Conservation (phyloP, 2,113 vertebrate genomes). For the Vidua macroura region DNA sequence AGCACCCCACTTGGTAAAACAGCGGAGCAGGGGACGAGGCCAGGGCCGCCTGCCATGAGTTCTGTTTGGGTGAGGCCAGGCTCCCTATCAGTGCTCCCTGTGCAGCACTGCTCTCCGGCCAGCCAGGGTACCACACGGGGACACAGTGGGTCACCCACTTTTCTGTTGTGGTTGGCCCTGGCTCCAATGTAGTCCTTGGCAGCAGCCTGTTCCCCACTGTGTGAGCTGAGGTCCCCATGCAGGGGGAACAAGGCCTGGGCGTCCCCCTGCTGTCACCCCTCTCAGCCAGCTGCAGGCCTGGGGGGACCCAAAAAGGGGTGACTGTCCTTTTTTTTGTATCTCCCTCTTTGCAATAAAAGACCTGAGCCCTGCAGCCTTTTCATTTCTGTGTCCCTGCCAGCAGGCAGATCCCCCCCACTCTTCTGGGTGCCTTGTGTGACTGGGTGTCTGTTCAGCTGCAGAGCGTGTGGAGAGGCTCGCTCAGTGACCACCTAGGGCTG, state of each 20-base stretch:
- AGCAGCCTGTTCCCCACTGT: neutral
- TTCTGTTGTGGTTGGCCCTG: neutral
- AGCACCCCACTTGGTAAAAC: accelerated
- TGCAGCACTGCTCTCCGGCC: neutral
- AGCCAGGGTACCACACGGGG: neutral
- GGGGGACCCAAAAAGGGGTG: neutral
- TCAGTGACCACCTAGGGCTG: neutral
- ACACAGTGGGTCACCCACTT: accelerated
- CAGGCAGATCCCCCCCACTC: neutral
- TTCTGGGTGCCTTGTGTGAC: accelerated
- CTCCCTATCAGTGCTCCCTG: neutral
- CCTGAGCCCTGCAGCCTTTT: slow-evolving; percentile 8
- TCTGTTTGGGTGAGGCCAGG: neutral
- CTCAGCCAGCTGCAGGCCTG: neutral
- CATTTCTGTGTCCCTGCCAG: neutral
- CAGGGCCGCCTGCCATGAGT: accelerated
- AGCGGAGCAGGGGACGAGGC: neutral
- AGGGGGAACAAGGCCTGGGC: neutral
- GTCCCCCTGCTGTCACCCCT: neutral
- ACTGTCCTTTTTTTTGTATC: slow-evolving; percentile 32
- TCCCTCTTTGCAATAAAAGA: slow-evolving; percentile 70
- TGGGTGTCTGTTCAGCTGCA: neutral
- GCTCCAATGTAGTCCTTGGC: neutral
- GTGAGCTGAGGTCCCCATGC: accelerated
- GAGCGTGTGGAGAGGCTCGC: accelerated